Percentiles rank a stretch among this genome's conserved stretches.
These are phyloP conservation scores for Amazona guildingii DNA, from an alignment of 2,113 vertebrate genomes.

Conservation along the genomic window DNA sequence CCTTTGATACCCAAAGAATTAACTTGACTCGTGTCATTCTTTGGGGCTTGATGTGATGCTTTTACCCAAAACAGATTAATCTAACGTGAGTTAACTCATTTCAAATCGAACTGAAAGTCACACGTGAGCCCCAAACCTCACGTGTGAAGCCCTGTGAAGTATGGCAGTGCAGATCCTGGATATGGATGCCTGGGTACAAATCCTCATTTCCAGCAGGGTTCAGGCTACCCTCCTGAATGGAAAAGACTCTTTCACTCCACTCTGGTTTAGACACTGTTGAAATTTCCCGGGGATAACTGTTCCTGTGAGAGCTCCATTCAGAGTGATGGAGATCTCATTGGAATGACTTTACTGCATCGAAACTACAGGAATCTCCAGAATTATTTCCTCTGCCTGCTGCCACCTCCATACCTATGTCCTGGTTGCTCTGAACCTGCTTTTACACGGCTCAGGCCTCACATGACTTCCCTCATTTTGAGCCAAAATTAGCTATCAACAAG, in stretches of 20 bases:
- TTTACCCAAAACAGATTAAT: neutral
- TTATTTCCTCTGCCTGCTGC: neutral
- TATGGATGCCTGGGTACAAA: neutral
- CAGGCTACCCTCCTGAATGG: neutral
- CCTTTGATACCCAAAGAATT: neutral
- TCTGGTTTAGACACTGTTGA: neutral
- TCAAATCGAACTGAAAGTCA: neutral
- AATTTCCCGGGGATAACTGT: neutral
- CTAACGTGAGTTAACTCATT: neutral
- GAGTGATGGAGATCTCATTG: neutral
- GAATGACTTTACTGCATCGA: neutral
- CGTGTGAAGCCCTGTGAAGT: fast-evolving
- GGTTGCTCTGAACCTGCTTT: neutral
- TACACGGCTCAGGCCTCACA: neutral
- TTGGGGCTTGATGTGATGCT: neutral
- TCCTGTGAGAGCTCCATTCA: neutral
- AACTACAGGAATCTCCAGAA: neutral
- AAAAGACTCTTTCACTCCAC: neutral
- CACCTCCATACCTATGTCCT: neutral
- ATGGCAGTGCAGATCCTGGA: neutral
- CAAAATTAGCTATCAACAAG: neutral
- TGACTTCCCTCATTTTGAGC: neutral
- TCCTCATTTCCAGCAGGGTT: neutral
- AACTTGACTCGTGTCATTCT: fast-evolving
- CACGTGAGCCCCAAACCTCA: neutral